A percentile compares a stretch with the other conserved stretches of the same genome.
phyloP scores from a whole-genome alignment of 2,113 vertebrate species.

The Pica pica region DNA sequence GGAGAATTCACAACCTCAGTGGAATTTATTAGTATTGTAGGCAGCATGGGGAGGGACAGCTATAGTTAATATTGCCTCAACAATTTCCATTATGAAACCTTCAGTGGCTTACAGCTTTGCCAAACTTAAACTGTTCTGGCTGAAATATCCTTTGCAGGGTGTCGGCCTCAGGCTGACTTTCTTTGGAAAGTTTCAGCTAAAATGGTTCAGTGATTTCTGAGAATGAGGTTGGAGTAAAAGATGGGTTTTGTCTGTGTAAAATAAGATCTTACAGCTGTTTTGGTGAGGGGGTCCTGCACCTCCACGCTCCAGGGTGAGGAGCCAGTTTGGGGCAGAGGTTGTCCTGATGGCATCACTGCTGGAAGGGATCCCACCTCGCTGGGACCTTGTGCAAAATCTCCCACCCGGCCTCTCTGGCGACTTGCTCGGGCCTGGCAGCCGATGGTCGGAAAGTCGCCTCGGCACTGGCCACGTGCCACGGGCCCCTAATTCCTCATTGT shows the following conservation, averaged over 20 bases:
- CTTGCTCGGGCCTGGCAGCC: background rate
- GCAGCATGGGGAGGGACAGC: slow-evolving; percentile 41
- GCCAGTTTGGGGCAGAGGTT: background rate
- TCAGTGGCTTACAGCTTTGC: slow-evolving; percentile 62
- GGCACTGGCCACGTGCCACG: background rate
- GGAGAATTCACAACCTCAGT: slow-evolving; percentile 47
- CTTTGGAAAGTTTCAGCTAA: slow-evolving; percentile 62
- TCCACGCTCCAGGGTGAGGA: background rate
- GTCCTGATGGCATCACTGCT: rapidly evolving
- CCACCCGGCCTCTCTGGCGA: background rate
- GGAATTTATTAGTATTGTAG: slow-evolving; percentile 56
- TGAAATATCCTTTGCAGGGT: slow-evolving; percentile 60
- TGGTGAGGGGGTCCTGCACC: background rate
- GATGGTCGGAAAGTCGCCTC: background rate
- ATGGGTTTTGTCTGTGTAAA: slow-evolving; percentile 17
- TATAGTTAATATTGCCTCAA: slow-evolving; percentile 60
- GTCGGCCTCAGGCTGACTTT: slow-evolving; percentile 58
- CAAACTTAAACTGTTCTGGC: slow-evolving; percentile 61
- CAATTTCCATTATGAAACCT: slow-evolving; percentile 66
- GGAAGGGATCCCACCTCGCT: background rate
- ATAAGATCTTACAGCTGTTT: slow-evolving; percentile 2
- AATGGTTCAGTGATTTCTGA: slow-evolving; percentile 56
- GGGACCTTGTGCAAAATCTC: background rate
- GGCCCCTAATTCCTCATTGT: slow-evolving; percentile 44
- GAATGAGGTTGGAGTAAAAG: slow-evolving; percentile 46